phyloP scores from a whole-genome alignment of 2,797 vertebrate genomes.

The Fundulus diaphanus region DNA sequence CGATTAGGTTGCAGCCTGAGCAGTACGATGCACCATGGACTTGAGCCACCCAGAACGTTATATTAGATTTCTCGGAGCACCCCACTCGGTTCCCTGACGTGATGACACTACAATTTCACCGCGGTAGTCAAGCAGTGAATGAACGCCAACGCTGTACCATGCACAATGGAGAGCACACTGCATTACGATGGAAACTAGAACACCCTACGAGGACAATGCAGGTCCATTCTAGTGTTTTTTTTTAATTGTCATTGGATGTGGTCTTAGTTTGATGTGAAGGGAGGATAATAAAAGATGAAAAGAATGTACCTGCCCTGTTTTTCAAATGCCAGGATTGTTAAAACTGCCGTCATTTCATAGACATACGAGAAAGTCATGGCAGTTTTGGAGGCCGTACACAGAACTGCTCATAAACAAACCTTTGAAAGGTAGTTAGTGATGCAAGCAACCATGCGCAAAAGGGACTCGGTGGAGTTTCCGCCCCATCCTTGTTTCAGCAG shows the following conservation, averaged over 20 bases:
- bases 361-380: background rate
- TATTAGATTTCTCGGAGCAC: too few relatives aligned
- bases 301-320: background rate
- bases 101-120: too few relatives aligned
- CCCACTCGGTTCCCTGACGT: too few relatives aligned
- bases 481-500: conserved; percentile 78
- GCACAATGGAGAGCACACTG: too few relatives aligned
- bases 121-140: too few relatives aligned
- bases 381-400: background rate
- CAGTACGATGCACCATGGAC: background rate
- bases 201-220: too few relatives aligned
- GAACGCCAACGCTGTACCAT: too few relatives aligned
- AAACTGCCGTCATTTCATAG: background rate
- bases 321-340: background rate
- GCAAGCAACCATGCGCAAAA: conserved; percentile 93
- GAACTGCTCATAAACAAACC: conserved; percentile 69
- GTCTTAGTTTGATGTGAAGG: too few relatives aligned
- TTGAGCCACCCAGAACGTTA: too few relatives aligned
- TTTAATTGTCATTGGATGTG: too few relatives aligned
- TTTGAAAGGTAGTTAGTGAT: conserved; percentile 88
- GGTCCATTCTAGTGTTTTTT: too few relatives aligned
- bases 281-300: background rate
- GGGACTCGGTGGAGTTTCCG: conserved; percentile 75
- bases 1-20: background rate
- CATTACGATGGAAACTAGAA: too few relatives aligned